Evolutionary conservation across 2,888 invertebrate species (phyloP), one percentile per base, ranked within the genome.

Genomic region (Thereva unica): DNA sequence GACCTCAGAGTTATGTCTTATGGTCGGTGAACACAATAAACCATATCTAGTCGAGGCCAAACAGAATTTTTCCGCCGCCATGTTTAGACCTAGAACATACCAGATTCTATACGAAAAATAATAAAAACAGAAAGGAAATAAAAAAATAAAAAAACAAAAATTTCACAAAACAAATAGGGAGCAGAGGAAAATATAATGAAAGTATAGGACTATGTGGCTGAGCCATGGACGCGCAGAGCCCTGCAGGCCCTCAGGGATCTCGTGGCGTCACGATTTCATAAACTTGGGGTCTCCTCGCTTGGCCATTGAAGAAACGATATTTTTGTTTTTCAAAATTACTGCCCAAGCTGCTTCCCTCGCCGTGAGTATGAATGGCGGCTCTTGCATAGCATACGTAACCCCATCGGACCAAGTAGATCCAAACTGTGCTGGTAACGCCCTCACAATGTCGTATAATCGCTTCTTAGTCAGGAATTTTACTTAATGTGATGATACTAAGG

Each of bases 191-290:
- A 10, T 23, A 6, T 23, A 6, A 6, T 50, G 47, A 49, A 47
- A 12, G 12, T 35, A 49, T 59, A 61, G 12, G 40, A 38, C 23
- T 49, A 55, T 57, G 8, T 12, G 47, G 45, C 44, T 44, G 42
- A n/a, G 45, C 9, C 10, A 23, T 23, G 12, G 50, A 40, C 40
- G 23, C 40, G 47, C 12, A 53, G 38, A 52, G 35, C 5, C 47
- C 8, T 47, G 59, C n/a, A 50, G 9, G 9, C 71, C 71, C 70
- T 71, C 65, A 68, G 70, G 72, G 71, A 69, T 71, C 71, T 71
- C 71, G 65, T 72, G 71, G 70, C 71, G 71, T 72, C 72, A 72
- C 72, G 72, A 71, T 70, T 72, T 72, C 68, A 68, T 70, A 71
- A 71, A 69, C 50, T 61, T 41, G 40, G 41, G 37, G 23, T 23